Base-by-base conservation (phyloP, 1,140 invertebrate species). In the Papilio machaon region DNA sequence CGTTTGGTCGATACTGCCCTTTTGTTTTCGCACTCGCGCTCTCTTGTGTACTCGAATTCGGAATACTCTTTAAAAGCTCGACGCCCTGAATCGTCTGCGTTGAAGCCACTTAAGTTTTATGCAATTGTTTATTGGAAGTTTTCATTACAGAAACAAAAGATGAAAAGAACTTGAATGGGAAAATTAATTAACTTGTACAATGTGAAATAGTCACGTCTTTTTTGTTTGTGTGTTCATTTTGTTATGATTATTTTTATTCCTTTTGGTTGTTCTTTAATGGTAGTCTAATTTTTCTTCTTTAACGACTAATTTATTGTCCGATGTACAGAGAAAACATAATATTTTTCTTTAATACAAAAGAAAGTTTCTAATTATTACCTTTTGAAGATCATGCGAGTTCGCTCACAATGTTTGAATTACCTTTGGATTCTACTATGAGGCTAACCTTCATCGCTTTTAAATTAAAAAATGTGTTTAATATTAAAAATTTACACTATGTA, bases 1-100 rank as follows among this genome's bases (percentile, higher is more conserved):
- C 76, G 77, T 79, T 79, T 79, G 77, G 77, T 79, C 77, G 77
- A 79, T 79, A 79, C 77, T 64, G 77, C 77, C 35, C 77, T 79
- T 79, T 79, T 79, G 77, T 79, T 79, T 79, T 79, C 77, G 77
- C 77, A 79, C 77, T 79, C 54, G 77, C 58, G 38, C 77, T 60
- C 13, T 67, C 58, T 64, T 79, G 77, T 60, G 77, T 79, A 79
- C 46, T 54, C 77, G 17, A 64, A 46, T 79, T 79, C 35, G 54
- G 77, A 43, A 79, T 79, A 64, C 54, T 67, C 58, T 79, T 79
- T 79, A 79, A 79, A 79, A 79, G 17, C 3, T 46, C 17, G 76
- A 47, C n/a, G 47, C 43, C 46, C 11, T 43, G 43, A 49, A 76
- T 76, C 43, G 74, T 76, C 74, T 76, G 74, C 46, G 46, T 52